Conservation (phyloP, 1,140 invertebrate genomes). For the Diorhabda carinulata region DNA sequence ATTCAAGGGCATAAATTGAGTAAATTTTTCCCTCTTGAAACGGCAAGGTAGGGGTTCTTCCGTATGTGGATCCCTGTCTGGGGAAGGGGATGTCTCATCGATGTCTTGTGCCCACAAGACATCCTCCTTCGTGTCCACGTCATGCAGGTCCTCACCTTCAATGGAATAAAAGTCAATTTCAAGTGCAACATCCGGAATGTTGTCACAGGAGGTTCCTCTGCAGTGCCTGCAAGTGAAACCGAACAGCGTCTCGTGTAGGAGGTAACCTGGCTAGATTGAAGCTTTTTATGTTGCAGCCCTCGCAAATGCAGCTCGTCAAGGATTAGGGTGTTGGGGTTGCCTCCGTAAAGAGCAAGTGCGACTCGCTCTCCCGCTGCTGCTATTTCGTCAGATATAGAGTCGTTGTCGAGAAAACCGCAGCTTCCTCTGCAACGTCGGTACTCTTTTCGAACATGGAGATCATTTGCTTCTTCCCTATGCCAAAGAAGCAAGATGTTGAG, state of each 20-base stretch:
- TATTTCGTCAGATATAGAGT: neutral
- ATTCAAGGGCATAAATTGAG: too few species aligned
- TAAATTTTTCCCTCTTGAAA: too few species aligned
- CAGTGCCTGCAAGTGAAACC: neutral
- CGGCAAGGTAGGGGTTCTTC: too few species aligned
- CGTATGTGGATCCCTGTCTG: too few species aligned
- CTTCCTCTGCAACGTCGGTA: neutral
- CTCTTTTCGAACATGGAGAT: neutral
- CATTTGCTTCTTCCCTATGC: neutral
- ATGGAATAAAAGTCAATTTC: too few species aligned
- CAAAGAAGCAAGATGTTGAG: constrained; percentile 8
- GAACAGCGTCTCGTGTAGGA: neutral
- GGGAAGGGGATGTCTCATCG: too few species aligned
- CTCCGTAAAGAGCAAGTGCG: neutral
- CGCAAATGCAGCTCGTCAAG: neutral
- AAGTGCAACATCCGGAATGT: too few species aligned
- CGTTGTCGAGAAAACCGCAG: neutral
- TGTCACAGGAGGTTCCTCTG: too few species aligned
- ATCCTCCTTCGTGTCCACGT: too few species aligned
- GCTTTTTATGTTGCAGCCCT: neutral
- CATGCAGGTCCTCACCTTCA: too few species aligned
- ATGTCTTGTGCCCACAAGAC: too few species aligned
- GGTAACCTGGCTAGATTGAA: neutral
- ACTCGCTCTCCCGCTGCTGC: neutral
- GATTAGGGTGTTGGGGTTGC: neutral